phyloP scores from a whole-genome alignment of 35 echinoderm and acorn worm genomes.

The Ophioderma brevispina region DNA sequence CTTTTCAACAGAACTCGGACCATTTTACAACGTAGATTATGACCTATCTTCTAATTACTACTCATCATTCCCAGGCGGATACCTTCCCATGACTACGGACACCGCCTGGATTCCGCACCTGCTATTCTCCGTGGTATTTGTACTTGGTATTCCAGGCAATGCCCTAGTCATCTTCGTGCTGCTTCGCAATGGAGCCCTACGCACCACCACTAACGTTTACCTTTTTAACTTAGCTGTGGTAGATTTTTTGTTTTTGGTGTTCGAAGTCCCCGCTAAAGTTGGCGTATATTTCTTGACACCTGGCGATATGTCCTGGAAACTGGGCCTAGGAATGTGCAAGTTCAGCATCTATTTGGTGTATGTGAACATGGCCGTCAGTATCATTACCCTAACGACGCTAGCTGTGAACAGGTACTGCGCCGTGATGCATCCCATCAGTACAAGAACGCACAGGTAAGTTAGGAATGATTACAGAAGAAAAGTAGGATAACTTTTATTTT shows the following conservation, averaged over 20 bases:
- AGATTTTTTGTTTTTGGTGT: constrained; percentile 59
- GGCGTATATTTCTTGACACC: constrained; percentile 8
- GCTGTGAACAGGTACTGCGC: constrained; percentile 73
- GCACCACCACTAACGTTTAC: constrained; percentile 66
- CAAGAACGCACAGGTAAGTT: constrained; percentile 67
- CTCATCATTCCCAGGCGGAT: neutral
- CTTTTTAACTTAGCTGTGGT: constrained; percentile 70
- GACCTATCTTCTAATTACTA: neutral
- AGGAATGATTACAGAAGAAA: too few relatives aligned
- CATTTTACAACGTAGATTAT: neutral
- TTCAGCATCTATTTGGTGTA: constrained; percentile 57
- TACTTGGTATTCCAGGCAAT: constrained; percentile 65
- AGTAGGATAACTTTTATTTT: too few relatives aligned
- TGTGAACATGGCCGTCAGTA: constrained; percentile 66
- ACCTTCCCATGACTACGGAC: neutral
- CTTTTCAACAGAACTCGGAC: neutral
- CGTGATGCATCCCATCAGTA: constrained; percentile 72
- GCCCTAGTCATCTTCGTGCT: constrained; percentile 73
- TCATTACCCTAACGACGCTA: constrained; percentile 57
- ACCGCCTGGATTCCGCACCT: constrained; percentile 29
- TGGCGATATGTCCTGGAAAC: neutral
- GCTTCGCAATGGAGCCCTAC: constrained; percentile 14
- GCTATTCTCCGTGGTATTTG: constrained; percentile 54
- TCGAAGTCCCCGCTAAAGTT: constrained; percentile 53
- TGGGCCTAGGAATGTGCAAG: constrained; percentile 38